Percentiles rank a stretch among this genome's conserved stretches.
Evolutionary conservation across 2,888 invertebrate species (phyloP).

Genomic region (Drosophila prolongata): DNA sequence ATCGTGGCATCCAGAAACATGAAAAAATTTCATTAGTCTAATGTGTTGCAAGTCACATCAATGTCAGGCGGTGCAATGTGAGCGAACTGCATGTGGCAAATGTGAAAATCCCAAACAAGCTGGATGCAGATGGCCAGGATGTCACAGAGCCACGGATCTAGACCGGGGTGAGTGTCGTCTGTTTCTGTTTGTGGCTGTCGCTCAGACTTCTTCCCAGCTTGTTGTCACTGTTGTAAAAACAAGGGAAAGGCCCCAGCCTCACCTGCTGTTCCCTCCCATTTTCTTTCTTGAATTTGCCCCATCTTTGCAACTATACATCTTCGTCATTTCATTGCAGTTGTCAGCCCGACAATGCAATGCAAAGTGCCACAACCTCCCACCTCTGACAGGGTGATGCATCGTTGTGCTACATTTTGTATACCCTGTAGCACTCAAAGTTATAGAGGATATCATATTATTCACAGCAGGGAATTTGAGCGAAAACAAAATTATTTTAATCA

Average conservation of each 20-base stretch:
- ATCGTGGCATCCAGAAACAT: background rate
- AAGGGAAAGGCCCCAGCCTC: constrained; percentile 23
- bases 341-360: constrained; percentile 63
- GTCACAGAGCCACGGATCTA: constrained; percentile 21
- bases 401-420: constrained; percentile 36
- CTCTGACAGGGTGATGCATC: constrained; percentile 43
- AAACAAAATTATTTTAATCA: too few relatives aligned
- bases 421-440: background rate
- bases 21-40: constrained; percentile 73
- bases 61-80: constrained; percentile 55
- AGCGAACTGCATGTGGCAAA: constrained; percentile 60
- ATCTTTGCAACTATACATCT: constrained; percentile 62
- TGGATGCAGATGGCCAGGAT: constrained; percentile 61
- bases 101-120: constrained; percentile 69
- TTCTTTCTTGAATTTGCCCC: constrained; percentile 9
- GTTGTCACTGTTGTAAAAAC: constrained; percentile 63
- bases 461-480: too few relatives aligned
- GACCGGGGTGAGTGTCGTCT: constrained; percentile 38
- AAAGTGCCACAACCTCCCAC: constrained; percentile 54
- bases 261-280: constrained; percentile 8
- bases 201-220: constrained; percentile 49
- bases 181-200: constrained; percentile 46
- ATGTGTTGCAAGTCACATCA: constrained; percentile 78
- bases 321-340: constrained; percentile 76
- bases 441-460: background rate